Evolutionary conservation across 2,113 vertebrate species (phyloP), one percentile per base, ranked within the genome.

Genomic region (Pygoscelis adeliae): DNA sequence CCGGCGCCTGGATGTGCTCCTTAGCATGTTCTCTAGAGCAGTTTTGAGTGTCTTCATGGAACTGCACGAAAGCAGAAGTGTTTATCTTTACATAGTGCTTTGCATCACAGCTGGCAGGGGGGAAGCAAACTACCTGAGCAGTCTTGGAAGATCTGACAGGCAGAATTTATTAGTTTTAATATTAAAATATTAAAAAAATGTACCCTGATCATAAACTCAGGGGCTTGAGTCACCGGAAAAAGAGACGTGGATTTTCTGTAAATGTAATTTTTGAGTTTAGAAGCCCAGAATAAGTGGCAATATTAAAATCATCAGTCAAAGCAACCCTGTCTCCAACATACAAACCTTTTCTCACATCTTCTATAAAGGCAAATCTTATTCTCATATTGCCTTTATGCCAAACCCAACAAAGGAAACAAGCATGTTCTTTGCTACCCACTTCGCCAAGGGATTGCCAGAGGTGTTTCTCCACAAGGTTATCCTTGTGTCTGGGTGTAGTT

Each of bases 241-340:
- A 76, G n/a, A 87, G 40, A 80, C 13, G 6, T 3, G 9, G 22
- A 16, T 29, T 55, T 78, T 40, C 66, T 59, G 18, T 1, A 23
- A 87, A 80, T 12, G 18, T 47, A 91, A 90, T 94, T 96, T 85
- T 83, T 32, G 81, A 85, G 63, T 83, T 94, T 70, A 88, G 55
- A 93, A 90, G 49, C 42, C 38, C 8, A 8, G 46, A 94, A 36
- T 67, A 90, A 94, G 87, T 71, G 59, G 52, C 42, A 90, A 88
- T 93, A 97, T 96, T 97, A 97, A 96, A 96, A 91, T 88, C 78
- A 97, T 95, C 94, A 93, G 73, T 96, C 94, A 97, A 82, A 96
- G 47, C 62, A 88, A 74, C 59, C 46, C 70, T 61, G 40, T 59
- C 81, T 90, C 79, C 55, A 83, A 72, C 62, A 83, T 3, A 91